Base-by-base conservation (phyloP, 2,797 vertebrate species). In the Holocentrus rufus region DNA sequence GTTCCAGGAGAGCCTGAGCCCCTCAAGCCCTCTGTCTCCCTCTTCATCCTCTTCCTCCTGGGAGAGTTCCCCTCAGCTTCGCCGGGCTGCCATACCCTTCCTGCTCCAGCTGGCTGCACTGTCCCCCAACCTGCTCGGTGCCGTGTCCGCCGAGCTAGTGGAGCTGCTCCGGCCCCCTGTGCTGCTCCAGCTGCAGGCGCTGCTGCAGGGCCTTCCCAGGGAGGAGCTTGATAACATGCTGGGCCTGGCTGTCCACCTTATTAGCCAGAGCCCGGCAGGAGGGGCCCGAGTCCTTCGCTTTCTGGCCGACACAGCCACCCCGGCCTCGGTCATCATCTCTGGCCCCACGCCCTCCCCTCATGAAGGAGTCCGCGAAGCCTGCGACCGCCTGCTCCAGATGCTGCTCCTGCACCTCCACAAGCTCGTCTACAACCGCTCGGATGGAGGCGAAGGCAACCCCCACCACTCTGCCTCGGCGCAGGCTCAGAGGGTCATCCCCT, bases 191-290 rank as follows among this genome's bases (percentile, higher is more conserved):
- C 93, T 99, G 34, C 97, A 98, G 75, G 94, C 95, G 8, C 90
- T 96, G 77, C 93, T 98, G 18, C 93, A 94, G 2, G 78, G 91
- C 0, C 81, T 97, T 1, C 94, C 96, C 0, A 86, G 96, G 6
- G 96, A 98, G 0, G 97, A 99, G 13, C 88, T 97, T 68, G 97
- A 98, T 8, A 96, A 95, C 90, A 93, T 96, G 95, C 84, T 96
- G 27, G 92, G 94, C 10, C 72, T 98, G 8, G 94, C 95, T 0
- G 97, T 98, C 0, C 97, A 97, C 77, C 93, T 98, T 46, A 92
- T 98, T 14, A 96, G 96, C 88, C 97, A 99, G 84, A 97, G 95
- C 5, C 96, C 96, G 0, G 91, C 94, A 0, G 97, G 97, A 0
- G 96, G 97, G 0, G 94, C 95, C 22, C 91, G 94, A 0, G 91